A percentile compares a stretch with the other conserved stretches of the same genome.
Conservation (phyloP, 2,113 vertebrate genomes). For the Lepidothrix coronata region DNA sequence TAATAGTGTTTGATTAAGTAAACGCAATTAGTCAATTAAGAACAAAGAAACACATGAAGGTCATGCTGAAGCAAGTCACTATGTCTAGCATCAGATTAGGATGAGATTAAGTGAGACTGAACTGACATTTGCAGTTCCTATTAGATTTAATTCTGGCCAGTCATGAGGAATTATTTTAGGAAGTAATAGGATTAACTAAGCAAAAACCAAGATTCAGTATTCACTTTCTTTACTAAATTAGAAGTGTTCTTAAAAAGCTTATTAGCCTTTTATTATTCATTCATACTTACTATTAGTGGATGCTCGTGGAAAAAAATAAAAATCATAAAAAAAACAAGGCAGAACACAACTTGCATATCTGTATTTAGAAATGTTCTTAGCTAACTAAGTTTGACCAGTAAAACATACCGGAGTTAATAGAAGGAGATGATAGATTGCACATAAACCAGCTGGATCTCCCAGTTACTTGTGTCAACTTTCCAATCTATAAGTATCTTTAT, state of each 20-base stretch:
- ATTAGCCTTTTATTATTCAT: background rate
- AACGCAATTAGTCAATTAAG: background rate
- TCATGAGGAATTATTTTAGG: background rate
- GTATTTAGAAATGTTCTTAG: background rate
- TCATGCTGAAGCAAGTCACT: background rate
- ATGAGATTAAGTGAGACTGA: background rate
- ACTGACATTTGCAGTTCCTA: background rate
- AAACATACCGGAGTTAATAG: background rate
- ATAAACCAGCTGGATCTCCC: background rate
- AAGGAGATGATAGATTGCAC: background rate
- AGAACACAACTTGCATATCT: background rate
- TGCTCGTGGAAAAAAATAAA: background rate
- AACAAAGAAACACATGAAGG: background rate
- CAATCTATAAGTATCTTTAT: background rate
- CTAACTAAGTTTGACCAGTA: background rate
- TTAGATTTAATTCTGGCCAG: background rate
- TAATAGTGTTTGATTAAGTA: background rate
- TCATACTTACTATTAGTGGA: background rate
- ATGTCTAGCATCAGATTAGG: background rate
- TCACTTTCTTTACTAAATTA: background rate
- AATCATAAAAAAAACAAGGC: background rate
- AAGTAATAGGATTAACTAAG: slow-evolving; percentile 2
- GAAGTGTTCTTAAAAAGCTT: background rate
- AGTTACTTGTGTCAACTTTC: background rate
- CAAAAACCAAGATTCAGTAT: background rate